phyloP scores from a whole-genome alignment of 1,140 invertebrate genomes.

The Listronotus oregonensis region DNA sequence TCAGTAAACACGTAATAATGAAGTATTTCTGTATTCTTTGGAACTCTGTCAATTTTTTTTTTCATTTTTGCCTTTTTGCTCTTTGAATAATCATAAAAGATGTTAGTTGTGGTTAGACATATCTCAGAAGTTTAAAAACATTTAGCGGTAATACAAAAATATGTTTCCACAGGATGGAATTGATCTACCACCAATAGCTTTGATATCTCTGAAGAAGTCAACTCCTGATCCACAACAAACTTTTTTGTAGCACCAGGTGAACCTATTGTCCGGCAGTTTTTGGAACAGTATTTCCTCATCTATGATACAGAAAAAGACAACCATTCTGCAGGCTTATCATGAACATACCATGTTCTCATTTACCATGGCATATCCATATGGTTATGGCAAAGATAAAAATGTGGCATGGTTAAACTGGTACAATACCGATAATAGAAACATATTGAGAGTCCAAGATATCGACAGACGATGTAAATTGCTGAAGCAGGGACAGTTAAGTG shows the following conservation, averaged over 20 bases:
- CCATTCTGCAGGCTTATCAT: slow-evolving; percentile 85
- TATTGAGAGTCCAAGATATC: slow-evolving; percentile 66
- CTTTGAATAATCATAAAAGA: no score
- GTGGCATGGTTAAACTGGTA: slow-evolving; percentile 62
- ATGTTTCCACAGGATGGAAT: slow-evolving; percentile 70
- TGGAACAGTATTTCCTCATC: slow-evolving; percentile 81
- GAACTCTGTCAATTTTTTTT: no score
- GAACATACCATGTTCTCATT: slow-evolving; percentile 81
- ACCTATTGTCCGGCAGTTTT: slow-evolving; percentile 73
- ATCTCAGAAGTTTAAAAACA: no score
- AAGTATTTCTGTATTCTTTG: no score
- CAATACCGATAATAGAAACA: slow-evolving; percentile 75
- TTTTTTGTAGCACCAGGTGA: slow-evolving; percentile 69
- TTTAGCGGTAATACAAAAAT: slow-evolving; percentile 56
- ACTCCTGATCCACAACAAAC: slow-evolving; percentile 67
- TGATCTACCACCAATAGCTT: slow-evolving; percentile 79
- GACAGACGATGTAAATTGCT: slow-evolving; percentile 67
- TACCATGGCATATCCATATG: slow-evolving; percentile 60
- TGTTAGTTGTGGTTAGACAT: slow-evolving; percentile 73
- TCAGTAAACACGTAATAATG: no score
- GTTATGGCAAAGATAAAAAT: slow-evolving; percentile 54
- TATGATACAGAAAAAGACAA: slow-evolving; percentile 84
- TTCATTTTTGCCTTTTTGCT: no score
- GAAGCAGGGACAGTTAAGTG: slow-evolving; percentile 72
- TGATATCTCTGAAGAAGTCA: slow-evolving; percentile 71